These are phyloP conservation scores for Dioctria linearis DNA, from an alignment of 2,888 invertebrate genomes.

Conservation along the genomic window DNA sequence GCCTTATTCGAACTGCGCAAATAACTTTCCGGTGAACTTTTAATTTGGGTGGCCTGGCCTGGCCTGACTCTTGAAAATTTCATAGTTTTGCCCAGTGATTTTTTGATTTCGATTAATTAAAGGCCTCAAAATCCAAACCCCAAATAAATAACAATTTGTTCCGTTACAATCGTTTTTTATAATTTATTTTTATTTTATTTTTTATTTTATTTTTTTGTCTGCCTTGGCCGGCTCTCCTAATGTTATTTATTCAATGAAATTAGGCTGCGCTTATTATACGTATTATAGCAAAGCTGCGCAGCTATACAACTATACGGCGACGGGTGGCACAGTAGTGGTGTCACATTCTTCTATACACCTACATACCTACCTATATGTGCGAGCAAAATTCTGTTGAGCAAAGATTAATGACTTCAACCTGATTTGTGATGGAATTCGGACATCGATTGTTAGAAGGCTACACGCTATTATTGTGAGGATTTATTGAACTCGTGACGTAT, in stretches of 20 bases:
- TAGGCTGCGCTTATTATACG: slow-evolving; percentile 11
- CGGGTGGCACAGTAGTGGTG: neutral
- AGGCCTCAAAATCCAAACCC: slow-evolving; percentile 10
- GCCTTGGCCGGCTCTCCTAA: slow-evolving; percentile 11
- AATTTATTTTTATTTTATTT: no score
- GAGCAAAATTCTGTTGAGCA: slow-evolving; percentile 16
- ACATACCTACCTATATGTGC: no score
- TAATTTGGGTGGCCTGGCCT: neutral
- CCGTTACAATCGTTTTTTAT: slow-evolving; percentile 16
- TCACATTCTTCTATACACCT: neutral
- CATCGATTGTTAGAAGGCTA: slow-evolving; percentile 36
- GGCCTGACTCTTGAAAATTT: slow-evolving; percentile 13
- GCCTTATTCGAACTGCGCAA: neutral
- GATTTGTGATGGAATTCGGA: slow-evolving; percentile 45
- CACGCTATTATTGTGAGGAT: neutral
- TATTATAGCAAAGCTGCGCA: neutral
- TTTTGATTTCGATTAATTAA: slow-evolving; percentile 11
- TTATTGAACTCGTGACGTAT: slow-evolving; percentile 50
- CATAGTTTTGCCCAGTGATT: slow-evolving; percentile 1
- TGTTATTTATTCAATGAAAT: slow-evolving; percentile 42
- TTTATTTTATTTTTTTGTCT: no score
- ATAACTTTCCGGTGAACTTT: slow-evolving; percentile 5
- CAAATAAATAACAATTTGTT: slow-evolving; percentile 13
- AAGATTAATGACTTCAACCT: slow-evolving; percentile 47
- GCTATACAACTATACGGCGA: neutral